Evolutionary conservation across 2,113 vertebrate species (phyloP), one percentile per base, ranked within the genome.

Genomic region (Thermophis baileyi): DNA sequence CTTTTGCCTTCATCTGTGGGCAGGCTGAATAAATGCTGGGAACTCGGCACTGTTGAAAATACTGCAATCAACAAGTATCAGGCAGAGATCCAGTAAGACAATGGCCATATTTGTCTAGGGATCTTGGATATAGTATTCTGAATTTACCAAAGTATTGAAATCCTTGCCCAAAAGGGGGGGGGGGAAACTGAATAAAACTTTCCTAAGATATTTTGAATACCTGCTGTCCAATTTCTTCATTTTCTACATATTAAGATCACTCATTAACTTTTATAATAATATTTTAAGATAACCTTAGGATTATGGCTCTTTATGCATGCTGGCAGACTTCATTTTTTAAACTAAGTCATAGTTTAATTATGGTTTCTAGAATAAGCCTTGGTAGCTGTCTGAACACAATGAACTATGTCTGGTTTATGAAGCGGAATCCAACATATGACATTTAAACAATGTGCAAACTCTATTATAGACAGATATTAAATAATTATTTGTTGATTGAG

Each of bases 1-100:
- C 91, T 40, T 86, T 94, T 54, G 88, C 81, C 88, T 87, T 50
- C 81, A 92, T 92, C 91, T 92, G 35, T 90, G 74, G 91, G 91
- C 55, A 87, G 55, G 4, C 40, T 27, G 81, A 85, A 93, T 53
- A 91, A 81, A 86, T 89, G 53, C 88, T 90, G 81, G 91, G 91
- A 94, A 87, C 55, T 35, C 3, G 7, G 47, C 10, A 44, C 27
- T 9, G 10, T 53, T 89, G 90, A 91, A 91, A 91, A 87, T 60
- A 49, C 35, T 20, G 88, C 74, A 57, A 69, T 92, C 91, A 87
- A 40, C 87, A 92, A 74, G 49, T 63, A 85, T 88, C 88, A 90
- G 24, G 55, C 88, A 90, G 27, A 69, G 50, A 87, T 49, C 55
- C 49, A 53, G 35, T 47, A 1, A 27, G 53, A 92, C 55, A 92